These are phyloP conservation scores for Caenorhabditis panamensis DNA, from an alignment of 2,888 invertebrate species.

Conservation along the genomic window DNA sequence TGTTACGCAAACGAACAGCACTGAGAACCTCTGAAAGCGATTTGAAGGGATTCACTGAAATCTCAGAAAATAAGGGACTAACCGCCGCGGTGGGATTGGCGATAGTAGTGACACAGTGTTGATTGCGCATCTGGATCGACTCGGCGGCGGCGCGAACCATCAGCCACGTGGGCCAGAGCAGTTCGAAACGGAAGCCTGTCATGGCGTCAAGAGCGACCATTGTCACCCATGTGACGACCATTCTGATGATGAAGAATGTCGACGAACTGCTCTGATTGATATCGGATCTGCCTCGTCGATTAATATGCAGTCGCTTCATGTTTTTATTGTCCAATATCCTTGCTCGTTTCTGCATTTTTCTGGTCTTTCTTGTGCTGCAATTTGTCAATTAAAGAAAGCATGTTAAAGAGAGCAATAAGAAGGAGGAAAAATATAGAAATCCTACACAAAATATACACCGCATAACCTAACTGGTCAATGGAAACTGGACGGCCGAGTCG, in stretches of 20 bases:
- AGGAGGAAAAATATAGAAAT: background rate
- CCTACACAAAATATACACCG: slow-evolving; percentile 25
- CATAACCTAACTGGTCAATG: slow-evolving; percentile 56
- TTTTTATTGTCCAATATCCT: slow-evolving; percentile 47
- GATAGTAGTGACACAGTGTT: slow-evolving; percentile 81
- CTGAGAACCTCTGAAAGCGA: slow-evolving; percentile 90
- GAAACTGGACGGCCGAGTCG: slow-evolving; percentile 17
- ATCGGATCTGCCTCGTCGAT: slow-evolving; percentile 41
- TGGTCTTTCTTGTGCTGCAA: slow-evolving; percentile 10
- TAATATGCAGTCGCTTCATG: slow-evolving; percentile 52
- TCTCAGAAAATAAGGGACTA: background rate
- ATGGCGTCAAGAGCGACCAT: slow-evolving; percentile 82
- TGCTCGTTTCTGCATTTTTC: slow-evolving; percentile 48
- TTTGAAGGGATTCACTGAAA: background rate
- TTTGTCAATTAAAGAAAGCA: background rate
- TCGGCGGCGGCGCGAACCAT: slow-evolving; percentile 95
- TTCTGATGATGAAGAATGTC: slow-evolving; percentile 70
- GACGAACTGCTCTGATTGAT: slow-evolving; percentile 53
- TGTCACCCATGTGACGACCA: slow-evolving; percentile 71
- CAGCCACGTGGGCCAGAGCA: slow-evolving; percentile 98
- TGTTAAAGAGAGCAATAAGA: background rate
- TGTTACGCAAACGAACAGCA: slow-evolving; percentile 97
- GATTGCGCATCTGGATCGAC: slow-evolving; percentile 94
- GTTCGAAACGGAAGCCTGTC: slow-evolving; percentile 98
- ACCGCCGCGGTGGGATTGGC: slow-evolving; percentile 64